Evolutionary conservation across 2,797 vertebrate species (phyloP).

Genomic region (Amblyopsis hoosieri): DNA sequence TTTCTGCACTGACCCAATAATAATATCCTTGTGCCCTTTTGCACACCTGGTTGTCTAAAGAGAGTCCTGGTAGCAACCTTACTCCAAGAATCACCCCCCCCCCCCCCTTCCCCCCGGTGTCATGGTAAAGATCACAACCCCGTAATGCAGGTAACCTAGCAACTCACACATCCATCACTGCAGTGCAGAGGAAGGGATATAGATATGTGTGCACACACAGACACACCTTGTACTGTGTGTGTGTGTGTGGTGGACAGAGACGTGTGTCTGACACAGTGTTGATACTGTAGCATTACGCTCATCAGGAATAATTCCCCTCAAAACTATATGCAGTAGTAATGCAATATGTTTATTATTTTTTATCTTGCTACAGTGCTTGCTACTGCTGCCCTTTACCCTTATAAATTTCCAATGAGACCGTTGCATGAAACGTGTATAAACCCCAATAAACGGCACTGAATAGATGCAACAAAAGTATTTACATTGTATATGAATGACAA

Average conservation of each 20-base stretch:
- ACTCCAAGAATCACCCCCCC: slow-evolving; percentile 20
- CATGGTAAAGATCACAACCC: not conserved
- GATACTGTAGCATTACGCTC: too few species aligned
- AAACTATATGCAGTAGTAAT: too few species aligned
- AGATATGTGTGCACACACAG: not conserved
- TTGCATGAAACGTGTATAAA: too few species aligned
- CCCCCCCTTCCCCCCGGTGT: not conserved
- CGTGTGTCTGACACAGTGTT: not conserved
- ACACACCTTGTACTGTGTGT: not conserved
- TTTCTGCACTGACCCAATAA: not conserved
- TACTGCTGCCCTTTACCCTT: not conserved
- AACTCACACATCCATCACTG: not conserved
- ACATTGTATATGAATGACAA: too few species aligned
- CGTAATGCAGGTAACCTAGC: not conserved
- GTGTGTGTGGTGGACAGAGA: not conserved
- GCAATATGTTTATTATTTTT: too few species aligned
- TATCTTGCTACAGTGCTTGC: too few species aligned
- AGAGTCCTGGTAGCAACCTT: slow-evolving; percentile 20
- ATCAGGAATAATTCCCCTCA: too few species aligned
- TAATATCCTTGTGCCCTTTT: slow-evolving; percentile 17
- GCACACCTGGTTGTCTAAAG: slow-evolving; percentile 20
- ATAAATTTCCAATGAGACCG: not conserved
- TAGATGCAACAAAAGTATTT: too few species aligned
- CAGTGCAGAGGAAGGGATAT: not conserved
- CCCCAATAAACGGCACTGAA: too few species aligned